Conservation (phyloP, 2,888 invertebrate genomes). For the Holacanthella duospinosa region DNA sequence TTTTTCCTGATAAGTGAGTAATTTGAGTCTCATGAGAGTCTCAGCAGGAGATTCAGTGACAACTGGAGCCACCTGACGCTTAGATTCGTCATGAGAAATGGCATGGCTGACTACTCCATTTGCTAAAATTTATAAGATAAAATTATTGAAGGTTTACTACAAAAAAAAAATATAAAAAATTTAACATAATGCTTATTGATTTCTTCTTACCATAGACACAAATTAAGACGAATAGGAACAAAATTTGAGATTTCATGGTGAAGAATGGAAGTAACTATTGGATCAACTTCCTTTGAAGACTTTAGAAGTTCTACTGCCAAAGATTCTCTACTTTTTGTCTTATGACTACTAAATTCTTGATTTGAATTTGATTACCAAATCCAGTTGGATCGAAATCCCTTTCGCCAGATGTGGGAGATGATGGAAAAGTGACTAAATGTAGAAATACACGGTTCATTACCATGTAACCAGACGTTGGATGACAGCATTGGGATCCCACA, state of each 20-base stretch:
- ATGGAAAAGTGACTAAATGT: too few species aligned
- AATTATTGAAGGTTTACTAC: neutral
- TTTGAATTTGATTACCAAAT: neutral
- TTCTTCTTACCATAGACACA: neutral
- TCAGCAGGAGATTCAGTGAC: conserved; percentile 2
- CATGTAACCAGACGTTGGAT: too few species aligned
- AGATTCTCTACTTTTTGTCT: neutral
- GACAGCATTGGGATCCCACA: too few species aligned
- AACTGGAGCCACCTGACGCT: neutral
- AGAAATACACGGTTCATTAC: too few species aligned
- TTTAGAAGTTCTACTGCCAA: neutral
- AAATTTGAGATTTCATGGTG: neutral
- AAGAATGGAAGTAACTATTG: neutral
- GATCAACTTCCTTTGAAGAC: neutral
- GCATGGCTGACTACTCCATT: neutral
- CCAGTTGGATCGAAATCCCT: neutral
- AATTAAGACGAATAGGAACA: neutral
- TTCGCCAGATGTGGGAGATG: neutral
- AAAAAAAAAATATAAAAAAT: neutral
- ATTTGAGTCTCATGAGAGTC: neutral
- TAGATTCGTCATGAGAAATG: neutral
- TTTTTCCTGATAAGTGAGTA: neutral
- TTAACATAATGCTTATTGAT: too few species aligned
- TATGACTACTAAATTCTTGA: neutral
- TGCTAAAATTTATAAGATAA: too few species aligned